Evolutionary conservation across 2,797 vertebrate species (phyloP).

Genomic region (Macroramphosus scolopax): DNA sequence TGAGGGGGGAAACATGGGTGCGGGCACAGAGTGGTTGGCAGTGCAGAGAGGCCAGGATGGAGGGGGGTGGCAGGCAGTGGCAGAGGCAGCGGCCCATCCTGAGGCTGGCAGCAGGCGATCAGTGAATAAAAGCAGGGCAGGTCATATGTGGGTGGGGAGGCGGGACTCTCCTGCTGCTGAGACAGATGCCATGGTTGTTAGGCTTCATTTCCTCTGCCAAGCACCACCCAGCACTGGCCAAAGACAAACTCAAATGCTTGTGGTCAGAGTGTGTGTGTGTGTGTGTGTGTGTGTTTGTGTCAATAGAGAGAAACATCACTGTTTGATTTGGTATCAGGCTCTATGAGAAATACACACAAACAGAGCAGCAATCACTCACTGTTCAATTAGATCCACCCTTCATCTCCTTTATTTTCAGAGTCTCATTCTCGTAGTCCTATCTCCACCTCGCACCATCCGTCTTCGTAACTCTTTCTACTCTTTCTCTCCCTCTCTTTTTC

Average conservation of each 20-base stretch:
- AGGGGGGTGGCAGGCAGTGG: slow-evolving; percentile 53
- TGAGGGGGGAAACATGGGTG: slow-evolving; percentile 55
- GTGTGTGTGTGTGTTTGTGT: slow-evolving; percentile 38
- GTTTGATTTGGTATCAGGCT: slow-evolving; percentile 68
- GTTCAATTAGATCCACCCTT: slow-evolving; percentile 53
- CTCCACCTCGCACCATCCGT: slow-evolving; percentile 58
- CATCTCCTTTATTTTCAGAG: slow-evolving; percentile 40
- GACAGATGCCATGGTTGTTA: slow-evolving; percentile 82
- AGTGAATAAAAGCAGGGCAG: slow-evolving; percentile 73
- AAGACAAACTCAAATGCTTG: slow-evolving; percentile 72
- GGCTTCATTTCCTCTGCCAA: slow-evolving; percentile 77
- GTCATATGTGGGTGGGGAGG: slow-evolving; percentile 78
- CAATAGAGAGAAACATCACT: slow-evolving; percentile 62
- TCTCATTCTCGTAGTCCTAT: slow-evolving; percentile 45
- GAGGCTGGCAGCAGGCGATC: slow-evolving; percentile 70
- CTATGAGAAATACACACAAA: slow-evolving; percentile 63
- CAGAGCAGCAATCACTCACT: slow-evolving; percentile 58
- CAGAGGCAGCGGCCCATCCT: slow-evolving; percentile 63
- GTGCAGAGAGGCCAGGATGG: slow-evolving; percentile 39
- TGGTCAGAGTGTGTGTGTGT: slow-evolving; percentile 55
- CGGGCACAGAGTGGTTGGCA: slow-evolving; percentile 62
- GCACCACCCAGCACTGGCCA: slow-evolving; percentile 70
- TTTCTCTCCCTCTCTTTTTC: slow-evolving; percentile 15
- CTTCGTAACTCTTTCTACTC: slow-evolving; percentile 56
- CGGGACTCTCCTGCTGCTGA: slow-evolving; percentile 80